Conservation (phyloP, 2,113 vertebrate genomes). For the Thinocorus orbignyianus region DNA sequence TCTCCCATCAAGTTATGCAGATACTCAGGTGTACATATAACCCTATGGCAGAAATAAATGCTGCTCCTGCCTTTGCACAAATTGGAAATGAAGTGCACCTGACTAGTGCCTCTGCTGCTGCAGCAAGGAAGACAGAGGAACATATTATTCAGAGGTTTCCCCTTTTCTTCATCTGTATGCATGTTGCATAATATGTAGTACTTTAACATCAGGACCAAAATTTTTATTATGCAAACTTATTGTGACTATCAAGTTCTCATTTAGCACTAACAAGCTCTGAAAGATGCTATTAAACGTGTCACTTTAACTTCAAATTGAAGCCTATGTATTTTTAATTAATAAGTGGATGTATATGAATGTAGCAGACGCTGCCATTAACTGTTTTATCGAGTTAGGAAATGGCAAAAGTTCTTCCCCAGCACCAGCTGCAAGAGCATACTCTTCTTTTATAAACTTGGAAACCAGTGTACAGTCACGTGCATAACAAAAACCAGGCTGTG, state of each 20-base stretch:
- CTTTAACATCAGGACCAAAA: slow-evolving; percentile 41
- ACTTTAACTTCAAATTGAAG: slow-evolving; percentile 40
- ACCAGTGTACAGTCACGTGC: neutral
- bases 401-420: neutral
- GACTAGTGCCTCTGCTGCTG: neutral
- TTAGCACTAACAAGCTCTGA: slow-evolving; percentile 16
- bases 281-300: slow-evolving; percentile 25
- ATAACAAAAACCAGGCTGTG: neutral
- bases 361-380: slow-evolving; percentile 15
- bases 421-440: neutral
- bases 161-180: slow-evolving; percentile 19
- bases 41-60: neutral
- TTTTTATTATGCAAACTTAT: slow-evolving; percentile 52
- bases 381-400: neutral
- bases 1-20: neutral
- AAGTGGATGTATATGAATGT: neutral
- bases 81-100: neutral
- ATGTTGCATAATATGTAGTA: neutral
- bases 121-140: neutral
- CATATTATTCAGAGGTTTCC: neutral
- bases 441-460: slow-evolving; percentile 11
- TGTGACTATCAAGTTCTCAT: slow-evolving; percentile 22
- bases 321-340: slow-evolving; percentile 60
- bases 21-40: neutral
- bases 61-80: neutral